These are phyloP conservation scores for Latrodectus hesperus DNA, from an alignment of 2,888 invertebrate genomes.

Conservation along the genomic window DNA sequence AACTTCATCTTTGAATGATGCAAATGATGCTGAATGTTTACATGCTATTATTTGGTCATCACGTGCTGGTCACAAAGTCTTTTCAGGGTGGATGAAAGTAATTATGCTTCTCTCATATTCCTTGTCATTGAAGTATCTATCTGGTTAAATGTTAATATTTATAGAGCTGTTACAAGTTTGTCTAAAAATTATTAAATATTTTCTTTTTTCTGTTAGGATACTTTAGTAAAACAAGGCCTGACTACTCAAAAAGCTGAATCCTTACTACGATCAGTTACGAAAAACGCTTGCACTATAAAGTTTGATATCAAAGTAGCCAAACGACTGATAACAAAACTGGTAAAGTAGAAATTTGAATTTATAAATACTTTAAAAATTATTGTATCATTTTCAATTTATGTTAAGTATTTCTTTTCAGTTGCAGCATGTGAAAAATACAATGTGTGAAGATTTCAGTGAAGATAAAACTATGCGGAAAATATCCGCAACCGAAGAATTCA, in stretches of 20 bases:
- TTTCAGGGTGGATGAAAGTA: conserved; percentile 88
- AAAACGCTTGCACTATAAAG: conserved; percentile 81
- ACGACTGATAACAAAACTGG: conserved; percentile 76
- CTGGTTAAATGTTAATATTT: no score
- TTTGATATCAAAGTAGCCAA: conserved; percentile 80
- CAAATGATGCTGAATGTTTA: conserved; percentile 81
- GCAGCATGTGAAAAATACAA: not conserved
- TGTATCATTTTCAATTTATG: not conserved
- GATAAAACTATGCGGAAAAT: conserved; percentile 7
- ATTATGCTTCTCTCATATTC: conserved; percentile 9
- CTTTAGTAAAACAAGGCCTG: conserved; percentile 91
- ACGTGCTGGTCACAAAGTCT: conserved; percentile 85
- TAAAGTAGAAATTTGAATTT: conserved; percentile 62
- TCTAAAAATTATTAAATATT: not conserved
- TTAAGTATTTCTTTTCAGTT: not conserved
- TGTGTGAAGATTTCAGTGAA: not conserved
- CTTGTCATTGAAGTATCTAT: not conserved
- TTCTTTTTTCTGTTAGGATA: conserved; percentile 78
- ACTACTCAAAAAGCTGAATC: conserved; percentile 86
- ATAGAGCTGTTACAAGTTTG: no score
- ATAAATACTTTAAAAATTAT: not conserved
- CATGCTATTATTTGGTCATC: conserved; percentile 94
- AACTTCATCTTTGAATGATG: conserved; percentile 80
- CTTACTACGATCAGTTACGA: conserved; percentile 83
- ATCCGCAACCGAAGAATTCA: conserved; percentile 48